Evolutionary conservation across 1,140 invertebrate species (phyloP), one percentile per base, ranked within the genome.

Genomic region (Acromyrmex echinatior): DNA sequence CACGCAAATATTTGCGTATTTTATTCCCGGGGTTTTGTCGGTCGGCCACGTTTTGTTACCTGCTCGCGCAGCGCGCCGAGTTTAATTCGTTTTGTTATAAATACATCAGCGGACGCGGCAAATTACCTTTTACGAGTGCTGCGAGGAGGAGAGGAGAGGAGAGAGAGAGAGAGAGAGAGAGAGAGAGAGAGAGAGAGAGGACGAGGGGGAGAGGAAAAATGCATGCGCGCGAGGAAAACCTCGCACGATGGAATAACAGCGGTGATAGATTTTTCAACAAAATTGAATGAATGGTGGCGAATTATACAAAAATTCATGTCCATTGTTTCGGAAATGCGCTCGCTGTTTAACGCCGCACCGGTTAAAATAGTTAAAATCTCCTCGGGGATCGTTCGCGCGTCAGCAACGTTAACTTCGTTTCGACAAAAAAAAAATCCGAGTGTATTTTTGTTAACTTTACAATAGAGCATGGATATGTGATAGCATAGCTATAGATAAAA

Each of bases 121-220:
- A 93, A 93, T 93, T 93, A 92, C 92, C 87, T 92, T 89, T 82
- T 70, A 70, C 88, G 90, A 91, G 86, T 87, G 66, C 51, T 49
- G 58, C 74, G 79, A 45, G 58, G 60, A 66, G 28, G 25, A 25
- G 25, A 25, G 25, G 25, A 25, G 25, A 25, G 25, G 9, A 3
- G 1, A 39, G 62, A 39, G 49, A 80, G n/a, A 25, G 31, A 28
- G 51, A 70, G 51, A 39, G 63, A 25, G n/a, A 25, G 39, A 14
- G 39, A 51, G 60, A 78, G 39, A 16, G 16, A 28, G 16, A 51
- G 74, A 16, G 28, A 21, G 45, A 31, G 12, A 16, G 1, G 25
- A 25, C 5, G 31, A 6, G 18, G 35, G 4, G 25, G 35, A 9
- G 25, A 16, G 18, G 25, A 35, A 62, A 63, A 45, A 71, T 45